phyloP scores from a whole-genome alignment of 2,113 vertebrate species.

The Pseudopodoces humilis region DNA sequence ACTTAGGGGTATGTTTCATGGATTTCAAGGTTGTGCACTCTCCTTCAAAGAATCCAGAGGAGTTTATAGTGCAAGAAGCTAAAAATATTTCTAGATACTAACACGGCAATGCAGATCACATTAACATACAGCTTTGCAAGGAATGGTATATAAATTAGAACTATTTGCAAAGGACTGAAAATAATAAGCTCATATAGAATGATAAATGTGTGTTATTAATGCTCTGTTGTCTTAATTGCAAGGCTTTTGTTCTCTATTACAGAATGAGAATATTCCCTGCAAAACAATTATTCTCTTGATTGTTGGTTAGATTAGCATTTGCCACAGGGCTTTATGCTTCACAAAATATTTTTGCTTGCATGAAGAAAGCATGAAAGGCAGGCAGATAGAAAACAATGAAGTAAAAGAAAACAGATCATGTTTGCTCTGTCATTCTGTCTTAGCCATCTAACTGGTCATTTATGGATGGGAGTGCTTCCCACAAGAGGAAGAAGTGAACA shows the following conservation, averaged over 20 bases:
- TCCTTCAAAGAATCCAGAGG: slow-evolving; percentile 5
- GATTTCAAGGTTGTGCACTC: background rate
- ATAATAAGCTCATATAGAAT: slow-evolving; percentile 65
- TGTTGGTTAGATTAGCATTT: slow-evolving; percentile 64
- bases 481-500: background rate
- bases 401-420: slow-evolving; percentile 6
- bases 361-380: slow-evolving; percentile 8
- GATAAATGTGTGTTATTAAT: slow-evolving; percentile 69
- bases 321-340: slow-evolving; percentile 52
- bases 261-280: slow-evolving; percentile 57
- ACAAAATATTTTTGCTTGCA: slow-evolving; percentile 55
- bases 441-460: background rate
- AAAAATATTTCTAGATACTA: slow-evolving; percentile 34
- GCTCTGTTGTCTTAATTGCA: slow-evolving; percentile 63
- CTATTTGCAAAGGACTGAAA: slow-evolving; percentile 45
- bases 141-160: slow-evolving; percentile 56
- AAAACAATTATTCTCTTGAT: slow-evolving; percentile 67
- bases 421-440: background rate
- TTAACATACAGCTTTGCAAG: slow-evolving; percentile 38
- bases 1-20: background rate
- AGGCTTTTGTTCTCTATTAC: slow-evolving; percentile 57
- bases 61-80: background rate
- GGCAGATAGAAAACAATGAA: background rate
- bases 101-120: slow-evolving; percentile 7
- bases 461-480: background rate